Base-by-base conservation (phyloP, 2,113 vertebrate species). In the Ophthalmotilapia sp. region DNA sequence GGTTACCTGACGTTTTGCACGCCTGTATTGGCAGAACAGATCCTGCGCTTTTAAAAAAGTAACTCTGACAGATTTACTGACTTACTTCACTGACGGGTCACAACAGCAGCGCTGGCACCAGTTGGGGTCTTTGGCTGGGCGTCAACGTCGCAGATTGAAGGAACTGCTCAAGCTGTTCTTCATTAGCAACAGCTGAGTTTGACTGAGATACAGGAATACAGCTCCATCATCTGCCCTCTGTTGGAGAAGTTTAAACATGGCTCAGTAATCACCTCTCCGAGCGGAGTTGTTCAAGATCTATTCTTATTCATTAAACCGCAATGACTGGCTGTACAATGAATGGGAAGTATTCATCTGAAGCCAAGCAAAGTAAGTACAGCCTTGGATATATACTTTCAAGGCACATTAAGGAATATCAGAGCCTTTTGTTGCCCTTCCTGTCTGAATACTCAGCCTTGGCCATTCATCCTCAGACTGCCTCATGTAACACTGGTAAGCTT, bases 31-130 rank as follows among this genome's bases (percentile, higher is more conserved):
- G 89, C 86, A 87, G 85, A 92, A 88, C 86, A 90, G 89, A 75
- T 88, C 84, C 79, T 92, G 53, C 58, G 82, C 86, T 91, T 94
- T 92, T 91, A 31, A 49, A 49, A 11, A 49, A 88, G 91, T 82
- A 85, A 88, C 56, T 68, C 91, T 88, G 89, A 92, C 92, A 95
- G 92, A 95, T 94, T 95, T 93, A 94, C 86, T 49, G 89, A 93
- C 79, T 90, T 92, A 88, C 81, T 90, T 89, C 85, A 65, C 79
- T 84, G 88, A 89, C 65, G 82, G 93, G 88, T 86, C 86, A 90
- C 89, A 81, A 85, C 89, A 87, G 84, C 91, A 81, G 80, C 79
- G 58, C 79, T 92, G 89, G 92, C 89, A 93, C 51, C 86, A 53
- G 54, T 49, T 54, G 77, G 79, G 88, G 85, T 90, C 83, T 91